These are phyloP conservation scores for Lanistes nyassanus DNA, from an alignment of 1,140 invertebrate genomes.

Conservation along the genomic window DNA sequence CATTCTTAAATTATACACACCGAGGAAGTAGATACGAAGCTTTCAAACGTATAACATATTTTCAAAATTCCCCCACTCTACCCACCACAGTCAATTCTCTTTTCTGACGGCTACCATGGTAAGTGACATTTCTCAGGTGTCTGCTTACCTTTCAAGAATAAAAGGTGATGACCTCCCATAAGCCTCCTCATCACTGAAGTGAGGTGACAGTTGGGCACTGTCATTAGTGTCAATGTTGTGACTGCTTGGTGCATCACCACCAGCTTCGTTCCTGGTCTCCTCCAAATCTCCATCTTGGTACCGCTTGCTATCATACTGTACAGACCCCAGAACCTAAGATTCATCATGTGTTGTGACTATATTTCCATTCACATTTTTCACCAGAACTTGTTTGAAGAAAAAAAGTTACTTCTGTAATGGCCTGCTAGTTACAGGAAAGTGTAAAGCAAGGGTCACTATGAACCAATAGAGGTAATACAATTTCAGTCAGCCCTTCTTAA, in stretches of 20 bases:
- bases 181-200: constrained; percentile 56
- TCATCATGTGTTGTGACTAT: too few species aligned
- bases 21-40: neutral
- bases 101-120: neutral
- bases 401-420: too few species aligned
- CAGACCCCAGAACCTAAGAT: too few species aligned
- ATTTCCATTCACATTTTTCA: too few species aligned
- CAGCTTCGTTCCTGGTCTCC: constrained; percentile 36
- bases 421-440: too few species aligned
- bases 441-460: too few species aligned
- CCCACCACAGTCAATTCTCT: too few species aligned
- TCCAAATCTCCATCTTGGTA: constrained; percentile 37
- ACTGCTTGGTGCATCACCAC: constrained; percentile 39
- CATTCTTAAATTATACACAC: neutral
- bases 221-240: constrained; percentile 26
- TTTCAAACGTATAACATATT: too few species aligned
- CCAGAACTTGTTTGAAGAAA: too few species aligned
- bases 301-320: constrained; percentile 39
- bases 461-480: too few species aligned
- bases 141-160: constrained; percentile 53
- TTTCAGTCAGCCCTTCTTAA: too few species aligned
- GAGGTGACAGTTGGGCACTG: constrained; percentile 40
- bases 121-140: neutral
- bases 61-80: too few species aligned
- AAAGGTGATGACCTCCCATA: constrained; percentile 54